phyloP scores from a whole-genome alignment of 2,113 vertebrate species.

The Sciurus niger region DNA sequence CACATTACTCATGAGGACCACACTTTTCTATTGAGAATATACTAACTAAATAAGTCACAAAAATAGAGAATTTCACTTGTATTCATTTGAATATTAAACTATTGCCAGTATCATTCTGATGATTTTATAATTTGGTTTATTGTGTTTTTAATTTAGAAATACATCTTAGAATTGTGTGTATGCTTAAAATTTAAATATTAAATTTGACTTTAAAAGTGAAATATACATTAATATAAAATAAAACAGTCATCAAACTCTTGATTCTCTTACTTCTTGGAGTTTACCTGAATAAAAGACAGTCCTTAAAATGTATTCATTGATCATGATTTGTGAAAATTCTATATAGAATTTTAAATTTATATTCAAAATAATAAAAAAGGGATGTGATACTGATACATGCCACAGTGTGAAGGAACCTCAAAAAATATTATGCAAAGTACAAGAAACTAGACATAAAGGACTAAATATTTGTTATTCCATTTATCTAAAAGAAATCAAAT shows the following conservation, averaged over 20 bases:
- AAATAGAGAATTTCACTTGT: slow-evolving; percentile 48
- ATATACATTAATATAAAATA: slow-evolving; percentile 40
- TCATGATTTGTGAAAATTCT: not conserved
- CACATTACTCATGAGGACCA: not conserved
- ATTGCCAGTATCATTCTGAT: slow-evolving; percentile 38
- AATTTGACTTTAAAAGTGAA: slow-evolving; percentile 60
- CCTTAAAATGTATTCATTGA: not conserved
- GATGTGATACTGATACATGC: not conserved
- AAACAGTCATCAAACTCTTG: not conserved
- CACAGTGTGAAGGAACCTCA: not conserved
- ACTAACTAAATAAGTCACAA: not conserved
- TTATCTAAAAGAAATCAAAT: not conserved
- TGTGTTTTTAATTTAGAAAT: slow-evolving; percentile 6
- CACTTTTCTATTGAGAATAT: slow-evolving; percentile 27
- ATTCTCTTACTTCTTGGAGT: slow-evolving; percentile 39
- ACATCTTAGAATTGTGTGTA: not conserved
- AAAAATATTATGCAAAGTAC: not conserved
- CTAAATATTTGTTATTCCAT: not conserved
- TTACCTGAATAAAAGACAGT: not conserved
- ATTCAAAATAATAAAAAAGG: slow-evolving; percentile 17
- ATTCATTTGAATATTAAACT: not conserved
- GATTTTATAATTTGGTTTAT: slow-evolving; percentile 31
- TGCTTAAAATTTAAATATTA: slow-evolving; percentile 26
- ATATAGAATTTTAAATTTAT: slow-evolving; percentile 31
- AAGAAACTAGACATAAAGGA: not conserved